A percentile compares a stretch with the other conserved stretches of the same genome.
Conservation (phyloP, 2,888 invertebrate genomes). For the Cephus pygmeus region DNA sequence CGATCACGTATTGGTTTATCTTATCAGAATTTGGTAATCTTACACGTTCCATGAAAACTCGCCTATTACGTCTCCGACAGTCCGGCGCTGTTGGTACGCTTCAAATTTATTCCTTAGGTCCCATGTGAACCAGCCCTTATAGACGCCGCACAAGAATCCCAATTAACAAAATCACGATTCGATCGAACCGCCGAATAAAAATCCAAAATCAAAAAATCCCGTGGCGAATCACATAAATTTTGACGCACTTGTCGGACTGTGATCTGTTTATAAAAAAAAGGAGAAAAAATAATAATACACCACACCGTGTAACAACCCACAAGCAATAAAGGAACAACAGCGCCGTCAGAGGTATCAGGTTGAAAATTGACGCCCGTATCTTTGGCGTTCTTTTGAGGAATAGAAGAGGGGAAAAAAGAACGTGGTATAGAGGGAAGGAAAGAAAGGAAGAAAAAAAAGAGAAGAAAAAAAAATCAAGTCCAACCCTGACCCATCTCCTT, state of each 20-base stretch:
- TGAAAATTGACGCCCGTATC: background rate
- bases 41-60: slow-evolving; percentile 20
- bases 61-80: slow-evolving; percentile 1
- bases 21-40: slow-evolving; percentile 43
- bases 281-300: background rate
- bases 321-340: background rate
- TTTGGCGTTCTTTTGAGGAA: slow-evolving; percentile 3
- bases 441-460: background rate
- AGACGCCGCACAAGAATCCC: background rate
- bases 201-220: background rate
- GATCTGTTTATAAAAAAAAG: background rate
- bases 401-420: background rate
- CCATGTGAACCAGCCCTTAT: background rate
- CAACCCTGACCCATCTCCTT: background rate
- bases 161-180: background rate
- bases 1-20: slow-evolving; percentile 46
- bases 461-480: background rate
- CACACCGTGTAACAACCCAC: background rate
- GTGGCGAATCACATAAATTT: background rate
- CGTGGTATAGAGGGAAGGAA: background rate
- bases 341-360: background rate
- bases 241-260: background rate
- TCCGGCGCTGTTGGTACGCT: background rate
- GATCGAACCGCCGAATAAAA: background rate
- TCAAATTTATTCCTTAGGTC: background rate